phyloP scores from a whole-genome alignment of 2,113 vertebrate species.

The Macrotis lagotis region DNA sequence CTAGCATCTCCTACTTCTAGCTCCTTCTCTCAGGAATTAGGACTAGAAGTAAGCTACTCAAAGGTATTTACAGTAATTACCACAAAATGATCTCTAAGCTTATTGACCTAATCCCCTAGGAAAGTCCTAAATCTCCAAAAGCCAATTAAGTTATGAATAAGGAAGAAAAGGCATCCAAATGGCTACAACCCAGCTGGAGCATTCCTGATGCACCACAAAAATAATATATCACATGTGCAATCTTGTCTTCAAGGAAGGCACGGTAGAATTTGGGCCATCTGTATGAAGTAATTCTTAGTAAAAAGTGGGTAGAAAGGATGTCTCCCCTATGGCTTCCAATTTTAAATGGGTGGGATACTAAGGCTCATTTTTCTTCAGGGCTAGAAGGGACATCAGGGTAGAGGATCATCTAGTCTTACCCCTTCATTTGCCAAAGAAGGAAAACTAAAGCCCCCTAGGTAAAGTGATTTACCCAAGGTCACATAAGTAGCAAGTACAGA shows the following conservation, averaged over 20 bases:
- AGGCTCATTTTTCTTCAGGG: conserved; percentile 29
- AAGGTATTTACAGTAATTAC: conserved; percentile 13
- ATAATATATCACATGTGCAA: conserved; percentile 3
- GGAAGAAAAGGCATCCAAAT: not conserved
- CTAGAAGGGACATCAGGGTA: conserved; percentile 7
- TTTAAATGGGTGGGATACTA: conserved; percentile 12
- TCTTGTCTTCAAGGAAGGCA: conserved; percentile 19
- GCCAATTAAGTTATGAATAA: conserved; percentile 46
- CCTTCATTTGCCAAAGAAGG: not conserved
- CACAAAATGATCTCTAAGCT: not conserved
- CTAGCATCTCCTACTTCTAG: not conserved
- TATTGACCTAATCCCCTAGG: conserved; percentile 2
- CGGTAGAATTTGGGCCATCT: conserved; percentile 5
- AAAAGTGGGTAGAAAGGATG: conserved; percentile 8
- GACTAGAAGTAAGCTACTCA: conserved; percentile 18
- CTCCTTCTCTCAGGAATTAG: conserved; percentile 23
- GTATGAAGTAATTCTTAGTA: conserved; percentile 34
- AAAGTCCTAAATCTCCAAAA: conserved; percentile 21
- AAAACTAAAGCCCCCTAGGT: not conserved
- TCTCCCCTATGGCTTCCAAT: conserved; percentile 12
- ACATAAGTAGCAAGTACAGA: not conserved
- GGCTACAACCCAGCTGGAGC: not conserved
- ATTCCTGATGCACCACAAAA: not conserved
- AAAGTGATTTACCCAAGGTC: not conserved
- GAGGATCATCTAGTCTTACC: not conserved